phyloP scores from a whole-genome alignment of 2,888 invertebrate genomes.

The Ophion costatus region DNA sequence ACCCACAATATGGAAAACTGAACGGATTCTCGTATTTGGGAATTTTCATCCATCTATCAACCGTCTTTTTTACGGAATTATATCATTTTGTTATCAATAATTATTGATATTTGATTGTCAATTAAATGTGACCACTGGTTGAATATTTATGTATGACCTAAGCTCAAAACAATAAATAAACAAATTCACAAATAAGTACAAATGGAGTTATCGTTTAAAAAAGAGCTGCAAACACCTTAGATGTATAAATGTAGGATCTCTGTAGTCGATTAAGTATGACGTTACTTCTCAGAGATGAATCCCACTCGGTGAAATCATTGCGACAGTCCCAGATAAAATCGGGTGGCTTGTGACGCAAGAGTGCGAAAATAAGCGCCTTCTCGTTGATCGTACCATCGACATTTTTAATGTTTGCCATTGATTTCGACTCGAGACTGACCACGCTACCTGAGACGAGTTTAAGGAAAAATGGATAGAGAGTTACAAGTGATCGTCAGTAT shows the following conservation, averaged over 20 bases:
- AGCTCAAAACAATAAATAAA: too few relatives aligned
- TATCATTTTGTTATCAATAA: too few relatives aligned
- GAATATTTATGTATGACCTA: background rate
- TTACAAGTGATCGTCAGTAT: background rate
- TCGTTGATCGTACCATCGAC: conserved; percentile 77
- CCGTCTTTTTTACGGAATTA: too few relatives aligned
- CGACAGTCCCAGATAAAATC: conserved; percentile 80
- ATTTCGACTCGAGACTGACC: conserved; percentile 74
- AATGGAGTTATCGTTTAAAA: too few relatives aligned
- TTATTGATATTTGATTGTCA: background rate
- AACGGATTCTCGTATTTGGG: too few relatives aligned
- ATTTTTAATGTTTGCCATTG: conserved; percentile 74
- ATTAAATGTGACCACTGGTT: background rate
- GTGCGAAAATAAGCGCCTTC: conserved; percentile 74
- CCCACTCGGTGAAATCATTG: conserved; percentile 80
- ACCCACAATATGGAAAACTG: too few relatives aligned
- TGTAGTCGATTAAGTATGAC: conserved; percentile 77
- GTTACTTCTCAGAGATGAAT: conserved; percentile 72
- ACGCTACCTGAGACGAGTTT: conserved; percentile 70
- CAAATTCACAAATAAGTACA: too few relatives aligned
- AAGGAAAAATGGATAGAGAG: background rate
- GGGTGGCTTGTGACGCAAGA: conserved; percentile 73
- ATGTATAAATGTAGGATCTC: conserved; percentile 78
- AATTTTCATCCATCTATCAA: too few relatives aligned
- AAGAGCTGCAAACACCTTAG: conserved; percentile 72